Percentiles rank a stretch among this genome's conserved stretches.
Conservation (phyloP, 2,888 invertebrate species). For the Mesorhabditis sp. region DNA sequence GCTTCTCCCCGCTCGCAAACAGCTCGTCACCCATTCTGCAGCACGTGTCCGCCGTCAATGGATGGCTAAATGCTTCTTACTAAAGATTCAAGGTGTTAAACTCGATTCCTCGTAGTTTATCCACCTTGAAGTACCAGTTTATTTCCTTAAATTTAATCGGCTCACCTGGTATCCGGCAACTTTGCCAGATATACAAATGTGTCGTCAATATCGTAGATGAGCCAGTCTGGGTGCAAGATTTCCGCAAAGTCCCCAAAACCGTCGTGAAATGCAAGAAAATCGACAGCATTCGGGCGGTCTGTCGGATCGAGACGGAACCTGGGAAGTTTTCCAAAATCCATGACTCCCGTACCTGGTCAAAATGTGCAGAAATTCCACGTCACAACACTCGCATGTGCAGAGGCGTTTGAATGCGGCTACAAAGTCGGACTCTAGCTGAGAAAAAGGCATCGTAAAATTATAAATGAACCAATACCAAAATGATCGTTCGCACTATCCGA, state of each 20-base stretch:
- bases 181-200: not conserved
- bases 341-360: not conserved
- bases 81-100: no score
- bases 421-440: slow-evolving; percentile 4
- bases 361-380: not conserved
- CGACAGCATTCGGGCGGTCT: not conserved
- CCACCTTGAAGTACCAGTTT: no score
- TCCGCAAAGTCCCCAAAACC: not conserved
- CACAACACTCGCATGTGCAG: not conserved
- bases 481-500: slow-evolving; percentile 1
- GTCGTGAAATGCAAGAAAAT: slow-evolving; percentile 1
- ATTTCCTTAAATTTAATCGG: not conserved
- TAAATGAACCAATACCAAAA: not conserved
- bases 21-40: not conserved
- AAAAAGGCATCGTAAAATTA: not conserved
- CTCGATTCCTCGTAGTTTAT: no score
- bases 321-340: not conserved
- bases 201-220: slow-evolving; percentile 5
- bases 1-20: not conserved
- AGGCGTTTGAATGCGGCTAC: not conserved
- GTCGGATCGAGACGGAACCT: not conserved
- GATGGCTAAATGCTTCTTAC: not conserved
- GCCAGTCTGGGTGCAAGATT: not conserved
- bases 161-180: not conserved
- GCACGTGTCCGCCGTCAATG: not conserved